These are phyloP conservation scores for Folsomia candida DNA, from an alignment of 2,888 invertebrate species.

Conservation along the genomic window DNA sequence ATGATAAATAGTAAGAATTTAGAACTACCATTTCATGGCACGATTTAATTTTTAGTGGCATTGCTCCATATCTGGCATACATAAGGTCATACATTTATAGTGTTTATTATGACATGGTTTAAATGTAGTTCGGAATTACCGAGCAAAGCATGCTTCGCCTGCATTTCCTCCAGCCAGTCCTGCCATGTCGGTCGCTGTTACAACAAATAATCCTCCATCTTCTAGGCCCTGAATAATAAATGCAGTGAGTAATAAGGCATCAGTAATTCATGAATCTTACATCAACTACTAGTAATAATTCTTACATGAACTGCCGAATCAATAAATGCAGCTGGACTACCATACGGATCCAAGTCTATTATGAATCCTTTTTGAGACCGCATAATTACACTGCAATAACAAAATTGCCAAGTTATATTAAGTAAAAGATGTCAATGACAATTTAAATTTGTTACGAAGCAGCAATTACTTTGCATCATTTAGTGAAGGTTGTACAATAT, in stretches of 20 bases:
- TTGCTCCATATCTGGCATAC: conserved; percentile 88
- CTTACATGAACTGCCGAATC: conserved; percentile 71
- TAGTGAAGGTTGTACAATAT: conserved; percentile 71
- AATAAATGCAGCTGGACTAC: conserved; percentile 88
- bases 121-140: too few species aligned
- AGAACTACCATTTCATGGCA: conserved; percentile 88
- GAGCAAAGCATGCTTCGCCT: conserved; percentile 82
- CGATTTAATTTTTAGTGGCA: conserved; percentile 77
- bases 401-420: too few species aligned
- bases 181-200: conserved; percentile 97
- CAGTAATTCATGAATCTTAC: neutral
- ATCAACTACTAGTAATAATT: too few species aligned
- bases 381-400: conserved; percentile 72
- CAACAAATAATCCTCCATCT: conserved; percentile 81
- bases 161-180: conserved; percentile 86
- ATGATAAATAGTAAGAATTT: neutral
- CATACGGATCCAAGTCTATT: conserved; percentile 96
- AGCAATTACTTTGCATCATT: conserved; percentile 90
- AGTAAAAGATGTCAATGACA: neutral
- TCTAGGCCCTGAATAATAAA: conserved; percentile 63
- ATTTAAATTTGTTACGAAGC: neutral
- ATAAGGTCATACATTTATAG: conserved; percentile 65
- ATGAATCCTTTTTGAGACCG: conserved; percentile 64
- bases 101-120: neutral
- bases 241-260: neutral